A percentile compares a stretch with the other conserved stretches of the same genome.
Evolutionary conservation across 2,113 vertebrate species (phyloP).

Genomic region (Gadus chalcogrammus): DNA sequence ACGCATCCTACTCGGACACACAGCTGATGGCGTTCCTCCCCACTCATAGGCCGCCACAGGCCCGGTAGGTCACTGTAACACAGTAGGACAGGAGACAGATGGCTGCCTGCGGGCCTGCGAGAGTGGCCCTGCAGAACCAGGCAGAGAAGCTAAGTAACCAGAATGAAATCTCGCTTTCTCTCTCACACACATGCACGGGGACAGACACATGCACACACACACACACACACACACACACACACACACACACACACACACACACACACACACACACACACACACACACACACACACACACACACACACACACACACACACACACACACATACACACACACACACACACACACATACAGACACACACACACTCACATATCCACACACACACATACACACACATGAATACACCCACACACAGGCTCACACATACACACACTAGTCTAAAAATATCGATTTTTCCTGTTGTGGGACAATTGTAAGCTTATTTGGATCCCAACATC

Average conservation of each 20-base stretch:
- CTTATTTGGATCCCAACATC: no score
- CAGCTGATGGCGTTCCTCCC: not conserved
- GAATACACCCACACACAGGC: constrained; percentile 1
- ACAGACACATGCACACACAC: not conserved
- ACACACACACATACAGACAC: not conserved
- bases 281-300: not conserved
- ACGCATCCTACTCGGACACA: not conserved
- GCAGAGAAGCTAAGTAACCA: no score
- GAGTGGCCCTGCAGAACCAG: no score
- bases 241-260: not conserved
- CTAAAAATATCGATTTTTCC: no score
- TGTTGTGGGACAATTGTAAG: no score
- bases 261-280: not conserved
- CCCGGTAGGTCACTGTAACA: constrained; percentile 44
- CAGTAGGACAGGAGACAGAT: constrained; percentile 65
- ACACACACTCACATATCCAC: not conserved
- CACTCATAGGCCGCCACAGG: constrained; percentile 38
- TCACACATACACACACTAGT: not conserved
- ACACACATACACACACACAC: not conserved
- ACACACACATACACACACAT: not conserved
- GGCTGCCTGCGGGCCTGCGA: constrained; percentile 47
- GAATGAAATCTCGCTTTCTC: not conserved
- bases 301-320: not conserved
- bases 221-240: not conserved
- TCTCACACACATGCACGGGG: no score